Evolutionary conservation across 2,797 vertebrate genomes (phyloP), one percentile per base, ranked within the genome.

Genomic region (Hyperoplus immaculatus): DNA sequence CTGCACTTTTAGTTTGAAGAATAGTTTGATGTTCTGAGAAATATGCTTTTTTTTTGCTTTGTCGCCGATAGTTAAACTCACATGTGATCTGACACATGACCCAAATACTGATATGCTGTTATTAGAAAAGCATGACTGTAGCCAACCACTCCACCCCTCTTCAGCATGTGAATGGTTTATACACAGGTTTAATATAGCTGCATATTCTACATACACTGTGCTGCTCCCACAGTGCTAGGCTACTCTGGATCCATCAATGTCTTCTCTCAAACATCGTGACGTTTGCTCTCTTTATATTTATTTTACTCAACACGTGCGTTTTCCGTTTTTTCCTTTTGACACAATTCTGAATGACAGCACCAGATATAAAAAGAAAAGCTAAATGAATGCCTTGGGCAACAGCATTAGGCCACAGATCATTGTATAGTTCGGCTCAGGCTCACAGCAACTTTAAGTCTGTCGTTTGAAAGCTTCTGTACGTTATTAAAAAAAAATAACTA

Each of bases 121-220:
- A n/a, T 15, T 47, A 64, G 59, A 57, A 75, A 69, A 67, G 61
- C 50, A 6, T 63, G 62, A 80, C 64, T 76, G 57, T 60, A 57
- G 41, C 42, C 14, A 49, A 57, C 55, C 47, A n/a, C 77, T 84
- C 57, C 73, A 59, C 77, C 77, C 85, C 51, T 39, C 68, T 55
- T 75, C 71, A 79, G 66, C 64, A 80, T 77, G 78, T 77, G 72
- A 82, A 82, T 56, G 81, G 82, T 84, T 80, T 75, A 82, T 77
- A 72, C 55, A 67, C 72, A 68, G 79, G 76, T 89, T 89, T 92
- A 80, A 89, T 87, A 89, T 86, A 87, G 89, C 82, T 72, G 68
- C 87, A 71, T 88, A 69, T 91, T 83, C 85, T 47, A 82, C 77
- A 83, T 85, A 56, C 61, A 59, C 70, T 66, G 72, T 75, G 82